phyloP scores from a whole-genome alignment of 2,797 vertebrate species.

The Scarus forsteni region DNA sequence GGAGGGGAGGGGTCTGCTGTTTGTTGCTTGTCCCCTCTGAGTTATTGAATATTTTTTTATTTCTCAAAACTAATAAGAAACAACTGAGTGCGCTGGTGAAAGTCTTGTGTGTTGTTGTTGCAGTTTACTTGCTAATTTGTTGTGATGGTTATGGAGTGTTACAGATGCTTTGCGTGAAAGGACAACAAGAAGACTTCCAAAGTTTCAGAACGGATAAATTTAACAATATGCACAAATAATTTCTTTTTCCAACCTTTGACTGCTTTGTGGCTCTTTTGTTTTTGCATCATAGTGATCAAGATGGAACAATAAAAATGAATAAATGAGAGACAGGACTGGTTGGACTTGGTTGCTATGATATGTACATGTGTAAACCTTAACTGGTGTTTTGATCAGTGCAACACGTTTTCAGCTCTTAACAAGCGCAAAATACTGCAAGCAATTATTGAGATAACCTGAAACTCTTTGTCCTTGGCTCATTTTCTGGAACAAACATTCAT shows the following conservation, averaged over 20 bases:
- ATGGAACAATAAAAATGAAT: background rate
- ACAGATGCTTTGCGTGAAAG: constrained; percentile 33
- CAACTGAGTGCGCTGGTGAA: background rate
- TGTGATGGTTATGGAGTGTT: constrained; percentile 34
- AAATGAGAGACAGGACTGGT: background rate
- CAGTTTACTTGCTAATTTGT: constrained; percentile 27
- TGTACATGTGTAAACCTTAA: no score
- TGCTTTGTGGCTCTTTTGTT: constrained; percentile 1
- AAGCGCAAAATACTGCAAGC: no score
- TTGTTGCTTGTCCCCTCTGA: constrained; percentile 21
- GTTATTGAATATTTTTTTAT: constrained; percentile 30
- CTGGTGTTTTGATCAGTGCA: no score
- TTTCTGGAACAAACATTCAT: no score
- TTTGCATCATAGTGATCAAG: background rate
- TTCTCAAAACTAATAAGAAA: constrained; percentile 19
- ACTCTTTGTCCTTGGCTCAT: no score
- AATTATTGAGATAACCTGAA: no score
- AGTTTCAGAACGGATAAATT: constrained; percentile 21
- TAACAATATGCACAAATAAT: constrained; percentile 4
- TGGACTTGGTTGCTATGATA: no score
- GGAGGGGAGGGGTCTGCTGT: constrained; percentile 17
- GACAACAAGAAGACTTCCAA: constrained; percentile 37
- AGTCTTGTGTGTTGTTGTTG: background rate
- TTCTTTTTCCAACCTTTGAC: constrained; percentile 3
- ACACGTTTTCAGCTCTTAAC: no score